These are phyloP conservation scores for Scaeva pyrastri DNA, from an alignment of 2,888 invertebrate species.

Conservation along the genomic window DNA sequence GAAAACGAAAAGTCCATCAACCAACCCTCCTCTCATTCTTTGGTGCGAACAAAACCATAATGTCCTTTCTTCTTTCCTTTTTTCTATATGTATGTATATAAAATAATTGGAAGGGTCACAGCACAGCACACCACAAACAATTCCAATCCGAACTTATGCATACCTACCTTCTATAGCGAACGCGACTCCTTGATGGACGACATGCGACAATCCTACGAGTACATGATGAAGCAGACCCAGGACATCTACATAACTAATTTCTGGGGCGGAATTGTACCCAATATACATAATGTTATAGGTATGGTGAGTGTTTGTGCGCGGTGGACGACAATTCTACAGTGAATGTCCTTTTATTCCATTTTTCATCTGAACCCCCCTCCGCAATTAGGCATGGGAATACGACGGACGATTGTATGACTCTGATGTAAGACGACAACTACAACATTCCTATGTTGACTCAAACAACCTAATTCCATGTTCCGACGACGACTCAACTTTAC, in stretches of 20 bases:
- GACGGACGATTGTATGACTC: slow-evolving; percentile 2
- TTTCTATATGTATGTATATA: neutral
- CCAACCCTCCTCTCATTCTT: slow-evolving; percentile 21
- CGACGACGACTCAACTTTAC: no score
- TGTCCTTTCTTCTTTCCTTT: slow-evolving; percentile 17
- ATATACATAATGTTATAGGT: no score
- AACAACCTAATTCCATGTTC: slow-evolving; percentile 64
- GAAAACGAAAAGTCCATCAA: slow-evolving; percentile 54
- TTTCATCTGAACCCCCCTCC: slow-evolving; percentile 21
- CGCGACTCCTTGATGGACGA: slow-evolving; percentile 73
- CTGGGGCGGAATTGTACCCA: slow-evolving; percentile 62
- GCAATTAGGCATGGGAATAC: slow-evolving; percentile 43
- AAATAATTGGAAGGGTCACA: slow-evolving; percentile 69
- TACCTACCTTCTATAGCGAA: slow-evolving; percentile 4
- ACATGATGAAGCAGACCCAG: neutral
- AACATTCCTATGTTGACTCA: slow-evolving; percentile 67
- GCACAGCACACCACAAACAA: slow-evolving; percentile 72
- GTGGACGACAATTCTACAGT: slow-evolving; percentile 31
- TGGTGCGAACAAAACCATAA: slow-evolving; percentile 28
- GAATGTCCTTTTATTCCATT: slow-evolving; percentile 52
- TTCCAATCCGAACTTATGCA: no score
- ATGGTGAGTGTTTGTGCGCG: no score
- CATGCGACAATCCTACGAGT: slow-evolving; percentile 73
- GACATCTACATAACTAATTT: slow-evolving; percentile 74
- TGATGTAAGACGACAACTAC: slow-evolving; percentile 36